Evolutionary conservation across 2,113 vertebrate genomes (phyloP).

Genomic region (Lophura nycthemera): DNA sequence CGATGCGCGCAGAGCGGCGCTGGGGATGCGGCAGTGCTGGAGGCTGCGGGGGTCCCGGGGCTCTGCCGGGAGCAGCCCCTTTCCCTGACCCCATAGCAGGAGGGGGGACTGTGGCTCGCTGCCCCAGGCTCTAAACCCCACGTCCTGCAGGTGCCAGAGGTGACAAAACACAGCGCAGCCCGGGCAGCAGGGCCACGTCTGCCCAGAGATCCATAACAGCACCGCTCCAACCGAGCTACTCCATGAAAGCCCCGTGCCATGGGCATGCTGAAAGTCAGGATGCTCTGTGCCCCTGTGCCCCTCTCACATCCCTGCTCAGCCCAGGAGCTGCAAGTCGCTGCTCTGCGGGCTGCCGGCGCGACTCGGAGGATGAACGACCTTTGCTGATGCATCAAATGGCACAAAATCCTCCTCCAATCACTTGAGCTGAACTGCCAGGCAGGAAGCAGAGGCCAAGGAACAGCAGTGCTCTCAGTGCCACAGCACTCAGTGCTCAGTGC

Average conservation of each 20-base stretch:
- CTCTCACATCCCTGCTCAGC: accelerated
- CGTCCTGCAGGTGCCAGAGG: accelerated
- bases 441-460: background rate
- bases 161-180: background rate
- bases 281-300: background rate
- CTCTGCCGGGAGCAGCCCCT: background rate
- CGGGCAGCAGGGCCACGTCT: accelerated
- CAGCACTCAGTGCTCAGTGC: too few relatives aligned
- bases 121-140: accelerated
- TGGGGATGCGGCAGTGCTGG: conserved; percentile 22
- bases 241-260: background rate
- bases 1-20: conserved; percentile 42
- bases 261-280: background rate
- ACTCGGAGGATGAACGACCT: background rate
- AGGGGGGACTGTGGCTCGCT: background rate
- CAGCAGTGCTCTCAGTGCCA: background rate
- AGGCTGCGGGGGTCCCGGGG: background rate
- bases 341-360: too few relatives aligned
- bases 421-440: background rate
- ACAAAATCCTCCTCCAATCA: background rate
- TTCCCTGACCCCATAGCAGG: background rate
- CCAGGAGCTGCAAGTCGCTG: background rate
- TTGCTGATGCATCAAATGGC: background rate
- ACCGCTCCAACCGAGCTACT: background rate
- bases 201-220: accelerated